These are phyloP conservation scores for Tribolium madens DNA, from an alignment of 1,140 invertebrate genomes.

Conservation along the genomic window DNA sequence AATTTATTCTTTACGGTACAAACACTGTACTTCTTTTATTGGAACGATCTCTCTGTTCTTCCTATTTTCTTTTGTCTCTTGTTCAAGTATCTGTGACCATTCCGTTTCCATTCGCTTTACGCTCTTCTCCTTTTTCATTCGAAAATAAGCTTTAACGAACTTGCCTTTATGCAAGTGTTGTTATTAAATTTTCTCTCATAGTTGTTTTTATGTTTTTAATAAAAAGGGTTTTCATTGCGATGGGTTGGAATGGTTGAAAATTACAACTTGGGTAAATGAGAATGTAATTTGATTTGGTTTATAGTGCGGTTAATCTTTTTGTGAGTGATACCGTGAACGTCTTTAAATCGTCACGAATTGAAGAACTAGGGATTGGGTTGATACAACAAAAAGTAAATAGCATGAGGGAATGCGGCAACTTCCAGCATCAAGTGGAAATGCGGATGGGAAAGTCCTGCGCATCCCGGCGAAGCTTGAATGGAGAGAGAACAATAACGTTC, in stretches of 20 bases:
- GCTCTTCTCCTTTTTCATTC: not conserved
- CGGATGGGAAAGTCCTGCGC: constrained; percentile 15
- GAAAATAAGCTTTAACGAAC: not conserved
- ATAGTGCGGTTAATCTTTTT: not conserved
- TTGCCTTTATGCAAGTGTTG: not conserved
- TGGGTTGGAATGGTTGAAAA: not conserved
- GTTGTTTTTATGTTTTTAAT: not conserved
- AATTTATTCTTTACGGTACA: not conserved
- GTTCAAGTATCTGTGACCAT: not conserved
- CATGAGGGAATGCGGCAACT: constrained; percentile 14
- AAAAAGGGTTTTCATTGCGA: not conserved
- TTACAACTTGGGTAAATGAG: not conserved
- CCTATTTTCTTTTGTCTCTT: not conserved
- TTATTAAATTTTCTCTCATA: not conserved
- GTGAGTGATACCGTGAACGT: not conserved
- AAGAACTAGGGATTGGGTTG: not conserved
- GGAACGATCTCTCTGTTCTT: not conserved
- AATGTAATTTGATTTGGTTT: not conserved
- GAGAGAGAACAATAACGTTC: constrained; percentile 11
- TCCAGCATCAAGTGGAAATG: constrained; percentile 18
- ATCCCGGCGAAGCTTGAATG: constrained; percentile 5
- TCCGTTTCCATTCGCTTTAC: not conserved
- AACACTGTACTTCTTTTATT: not conserved
- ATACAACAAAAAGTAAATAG: constrained; percentile 10
- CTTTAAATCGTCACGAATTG: not conserved